Percentiles rank a stretch among this genome's conserved stretches.
phyloP scores from a whole-genome alignment of 2,888 invertebrate genomes.

The Limenitis camilla region DNA sequence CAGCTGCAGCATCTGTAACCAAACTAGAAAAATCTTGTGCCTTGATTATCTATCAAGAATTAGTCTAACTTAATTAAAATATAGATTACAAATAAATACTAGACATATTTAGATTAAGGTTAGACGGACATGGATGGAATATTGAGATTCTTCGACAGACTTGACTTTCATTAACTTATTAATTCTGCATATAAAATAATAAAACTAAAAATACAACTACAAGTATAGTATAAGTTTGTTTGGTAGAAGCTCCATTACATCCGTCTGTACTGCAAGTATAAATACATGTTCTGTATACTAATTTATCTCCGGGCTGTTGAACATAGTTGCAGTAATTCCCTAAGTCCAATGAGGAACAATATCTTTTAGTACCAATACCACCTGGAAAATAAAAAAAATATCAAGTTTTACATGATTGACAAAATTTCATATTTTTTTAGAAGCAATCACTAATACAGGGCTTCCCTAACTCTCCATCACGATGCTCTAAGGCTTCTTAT shows the following conservation, averaged over 20 bases:
- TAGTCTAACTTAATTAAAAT: no score
- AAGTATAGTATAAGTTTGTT: constrained; percentile 34
- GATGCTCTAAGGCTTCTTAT: no score
- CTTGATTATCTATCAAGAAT: no score
- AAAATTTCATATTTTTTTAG: no score
- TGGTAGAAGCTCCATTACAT: constrained; percentile 79
- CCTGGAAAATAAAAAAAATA: constrained; percentile 68
- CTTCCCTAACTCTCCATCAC: no score
- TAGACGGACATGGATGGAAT: not conserved
- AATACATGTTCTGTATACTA: constrained; percentile 90
- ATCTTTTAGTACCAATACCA: constrained; percentile 90
- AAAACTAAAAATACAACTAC: constrained; percentile 19
- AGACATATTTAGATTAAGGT: no score
- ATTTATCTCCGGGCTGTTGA: constrained; percentile 86
- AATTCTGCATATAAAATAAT: not conserved
- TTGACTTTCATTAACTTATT: not conserved
- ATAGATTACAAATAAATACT: no score
- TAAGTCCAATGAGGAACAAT: constrained; percentile 88
- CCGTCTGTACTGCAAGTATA: constrained; percentile 89
- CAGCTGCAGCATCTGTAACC: no score
- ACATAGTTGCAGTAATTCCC: constrained; percentile 94
- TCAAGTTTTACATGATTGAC: no score
- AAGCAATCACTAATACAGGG: no score
- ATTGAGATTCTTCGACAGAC: constrained; percentile 2
- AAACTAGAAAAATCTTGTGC: no score